phyloP scores from a whole-genome alignment of 1,140 invertebrate genomes.

The Trichogramma pretiosum region DNA sequence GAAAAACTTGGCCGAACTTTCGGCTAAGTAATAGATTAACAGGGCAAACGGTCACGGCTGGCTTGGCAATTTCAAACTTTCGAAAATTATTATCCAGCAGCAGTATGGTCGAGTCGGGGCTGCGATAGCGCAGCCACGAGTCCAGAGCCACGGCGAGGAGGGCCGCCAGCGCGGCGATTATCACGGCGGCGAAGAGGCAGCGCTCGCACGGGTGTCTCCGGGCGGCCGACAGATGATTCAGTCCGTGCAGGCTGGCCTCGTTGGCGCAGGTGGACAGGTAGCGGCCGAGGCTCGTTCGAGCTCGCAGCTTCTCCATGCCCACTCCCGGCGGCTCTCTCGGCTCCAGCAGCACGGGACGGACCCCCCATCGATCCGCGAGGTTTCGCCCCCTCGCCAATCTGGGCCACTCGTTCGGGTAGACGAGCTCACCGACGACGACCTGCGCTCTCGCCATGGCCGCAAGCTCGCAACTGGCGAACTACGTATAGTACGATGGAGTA shows the following conservation, averaged over 20 bases:
- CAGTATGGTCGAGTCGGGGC: background rate
- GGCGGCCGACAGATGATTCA: background rate
- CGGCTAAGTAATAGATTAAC: background rate
- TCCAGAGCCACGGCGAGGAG: background rate
- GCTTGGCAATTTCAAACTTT: constrained; percentile 3
- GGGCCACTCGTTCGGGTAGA: background rate
- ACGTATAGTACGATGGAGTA: too few species aligned
- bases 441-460: too few species aligned
- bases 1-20: background rate
- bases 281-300: background rate
- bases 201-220: background rate
- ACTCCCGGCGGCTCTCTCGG: background rate
- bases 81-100: constrained; percentile 4
- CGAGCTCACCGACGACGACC: too few species aligned
- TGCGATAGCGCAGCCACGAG: constrained; percentile 1
- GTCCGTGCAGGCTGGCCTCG: background rate
- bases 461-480: too few species aligned
- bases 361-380: too few species aligned
- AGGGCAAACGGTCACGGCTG: constrained; percentile 1
- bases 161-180: background rate
- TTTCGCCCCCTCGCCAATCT: background rate
- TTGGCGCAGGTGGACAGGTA: background rate
- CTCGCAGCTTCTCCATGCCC: background rate
- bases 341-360: background rate
- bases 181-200: background rate